Evolutionary conservation across 2,113 vertebrate species (phyloP).

Genomic region (Calyptomena viridis): DNA sequence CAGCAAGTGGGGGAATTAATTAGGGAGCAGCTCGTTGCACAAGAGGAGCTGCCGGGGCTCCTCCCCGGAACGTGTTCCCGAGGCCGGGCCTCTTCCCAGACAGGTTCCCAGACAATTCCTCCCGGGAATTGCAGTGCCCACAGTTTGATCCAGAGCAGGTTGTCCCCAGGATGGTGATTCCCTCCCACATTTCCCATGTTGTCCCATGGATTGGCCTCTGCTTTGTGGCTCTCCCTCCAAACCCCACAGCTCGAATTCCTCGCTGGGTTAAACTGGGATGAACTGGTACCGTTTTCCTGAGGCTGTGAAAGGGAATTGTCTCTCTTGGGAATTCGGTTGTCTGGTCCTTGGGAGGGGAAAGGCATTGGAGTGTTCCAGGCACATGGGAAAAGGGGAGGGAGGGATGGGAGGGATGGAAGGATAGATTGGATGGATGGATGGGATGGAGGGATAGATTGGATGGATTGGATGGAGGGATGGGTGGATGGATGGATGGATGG

Average conservation of each 20-base stretch:
- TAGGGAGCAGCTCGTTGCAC: not conserved
- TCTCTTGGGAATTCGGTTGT: too few relatives aligned
- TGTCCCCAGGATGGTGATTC: fast-evolving
- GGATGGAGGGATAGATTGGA: not conserved
- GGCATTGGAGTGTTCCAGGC: too few relatives aligned
- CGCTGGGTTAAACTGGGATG: not conserved
- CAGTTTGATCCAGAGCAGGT: not conserved
- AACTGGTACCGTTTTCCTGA: fast-evolving
- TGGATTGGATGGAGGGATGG: not conserved
- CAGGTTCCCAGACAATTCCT: not conserved
- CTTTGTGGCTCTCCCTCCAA: not conserved
- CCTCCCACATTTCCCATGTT: not conserved
- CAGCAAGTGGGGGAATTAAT: not conserved
- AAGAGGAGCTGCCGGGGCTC: not conserved
- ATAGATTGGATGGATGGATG: not conserved
- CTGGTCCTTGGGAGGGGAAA: too few relatives aligned
- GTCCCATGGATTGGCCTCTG: not conserved
- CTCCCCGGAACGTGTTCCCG: not conserved
- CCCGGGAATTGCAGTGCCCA: fast-evolving
- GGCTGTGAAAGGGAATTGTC: not conserved
- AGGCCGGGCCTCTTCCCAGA: not conserved
- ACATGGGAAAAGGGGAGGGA: too few relatives aligned
- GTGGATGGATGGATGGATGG: not conserved
- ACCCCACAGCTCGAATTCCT: not conserved
- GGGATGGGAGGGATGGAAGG: not conserved